Percentiles rank a stretch among this genome's conserved stretches.
Conservation (phyloP, 1,140 invertebrate species). For the Listronotus bonariensis region DNA sequence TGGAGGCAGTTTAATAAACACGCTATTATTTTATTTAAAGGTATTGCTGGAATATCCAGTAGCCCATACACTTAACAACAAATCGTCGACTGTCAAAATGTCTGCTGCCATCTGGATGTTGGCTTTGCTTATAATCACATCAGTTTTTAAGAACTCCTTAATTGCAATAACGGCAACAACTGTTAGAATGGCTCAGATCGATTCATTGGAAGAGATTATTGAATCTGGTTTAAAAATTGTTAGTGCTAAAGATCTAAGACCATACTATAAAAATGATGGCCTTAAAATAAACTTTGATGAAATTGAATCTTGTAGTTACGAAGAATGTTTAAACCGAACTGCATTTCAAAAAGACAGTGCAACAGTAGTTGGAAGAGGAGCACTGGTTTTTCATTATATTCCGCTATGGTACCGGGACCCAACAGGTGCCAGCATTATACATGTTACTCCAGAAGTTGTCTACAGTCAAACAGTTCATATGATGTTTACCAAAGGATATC, state of each 20-base stretch:
- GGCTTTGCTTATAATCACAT: neutral
- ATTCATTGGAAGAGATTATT: neutral
- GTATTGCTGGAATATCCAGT: neutral
- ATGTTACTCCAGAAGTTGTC: neutral
- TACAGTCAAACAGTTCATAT: neutral
- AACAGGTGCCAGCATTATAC: neutral
- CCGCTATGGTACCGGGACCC: neutral
- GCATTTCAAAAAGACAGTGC: slow-evolving; percentile 6
- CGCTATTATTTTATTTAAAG: too few relatives aligned
- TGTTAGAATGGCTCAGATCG: neutral
- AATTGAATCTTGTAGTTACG: neutral
- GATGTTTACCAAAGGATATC: slow-evolving; percentile 5
- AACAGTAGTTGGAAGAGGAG: neutral
- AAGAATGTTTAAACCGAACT: neutral
- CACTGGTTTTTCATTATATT: neutral
- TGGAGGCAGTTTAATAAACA: too few relatives aligned
- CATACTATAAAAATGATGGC: neutral
- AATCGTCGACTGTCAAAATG: neutral
- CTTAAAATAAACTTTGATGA: too few relatives aligned
- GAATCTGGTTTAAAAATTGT: neutral
- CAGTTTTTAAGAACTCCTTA: slow-evolving; percentile 3
- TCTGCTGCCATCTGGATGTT: neutral
- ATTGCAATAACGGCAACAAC: slow-evolving; percentile 5
- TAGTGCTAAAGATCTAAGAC: neutral
- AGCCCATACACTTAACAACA: neutral